Evolutionary conservation across 2,888 invertebrate species (phyloP).

Genomic region (Tachina grossa): DNA sequence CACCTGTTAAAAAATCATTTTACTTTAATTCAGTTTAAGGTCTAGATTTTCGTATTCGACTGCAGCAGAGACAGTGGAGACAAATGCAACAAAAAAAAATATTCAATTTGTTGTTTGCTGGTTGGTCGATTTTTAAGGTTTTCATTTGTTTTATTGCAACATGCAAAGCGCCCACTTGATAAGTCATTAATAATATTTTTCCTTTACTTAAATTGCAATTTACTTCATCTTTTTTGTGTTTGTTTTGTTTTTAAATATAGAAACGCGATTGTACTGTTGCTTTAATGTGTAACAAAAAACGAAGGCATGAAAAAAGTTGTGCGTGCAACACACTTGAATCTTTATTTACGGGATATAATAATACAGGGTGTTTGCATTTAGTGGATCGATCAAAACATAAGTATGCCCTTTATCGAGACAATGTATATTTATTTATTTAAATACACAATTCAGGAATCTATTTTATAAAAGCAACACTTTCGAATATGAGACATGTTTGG

Average conservation of each 20-base stretch:
- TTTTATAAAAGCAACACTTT: no score
- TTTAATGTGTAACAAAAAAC: constrained; percentile 54
- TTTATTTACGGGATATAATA: not conserved
- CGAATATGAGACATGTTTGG: no score
- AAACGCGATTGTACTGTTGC: constrained; percentile 62
- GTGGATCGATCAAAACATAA: no score
- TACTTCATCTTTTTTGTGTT: constrained; percentile 60
- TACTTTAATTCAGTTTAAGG: constrained; percentile 14
- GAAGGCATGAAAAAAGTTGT: constrained; percentile 48
- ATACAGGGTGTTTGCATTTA: not conserved
- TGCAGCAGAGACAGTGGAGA: not conserved
- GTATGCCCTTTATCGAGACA: no score
- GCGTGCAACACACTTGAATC: constrained; percentile 1
- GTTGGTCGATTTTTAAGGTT: constrained; percentile 5
- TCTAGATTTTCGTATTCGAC: constrained; percentile 21
- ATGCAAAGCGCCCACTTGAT: constrained; percentile 70
- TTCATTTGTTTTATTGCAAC: constrained; percentile 66
- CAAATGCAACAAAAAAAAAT: not conserved
- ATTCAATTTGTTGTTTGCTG: constrained; percentile 14
- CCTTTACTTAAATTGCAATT: constrained; percentile 60
- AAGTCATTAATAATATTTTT: constrained; percentile 70
- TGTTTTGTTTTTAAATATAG: constrained; percentile 1
- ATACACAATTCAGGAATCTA: no score
- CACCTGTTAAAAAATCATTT: constrained; percentile 64
- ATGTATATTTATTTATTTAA: no score